These are phyloP conservation scores for Oreortyx pictus DNA, from an alignment of 2,797 vertebrate genomes.

Conservation along the genomic window DNA sequence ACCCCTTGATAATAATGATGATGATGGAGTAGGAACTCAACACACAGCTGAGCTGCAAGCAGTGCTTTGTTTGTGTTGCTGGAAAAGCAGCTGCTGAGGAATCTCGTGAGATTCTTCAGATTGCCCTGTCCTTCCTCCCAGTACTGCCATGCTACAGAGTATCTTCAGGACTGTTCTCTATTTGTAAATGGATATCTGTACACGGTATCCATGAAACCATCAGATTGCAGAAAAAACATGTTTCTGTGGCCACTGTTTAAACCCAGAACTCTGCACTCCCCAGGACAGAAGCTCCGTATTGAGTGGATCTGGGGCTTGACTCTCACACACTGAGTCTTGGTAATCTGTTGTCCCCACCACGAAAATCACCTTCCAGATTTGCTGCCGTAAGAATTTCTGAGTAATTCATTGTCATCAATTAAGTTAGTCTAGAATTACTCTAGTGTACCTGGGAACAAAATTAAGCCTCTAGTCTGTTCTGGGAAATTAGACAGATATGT, in stretches of 20 bases:
- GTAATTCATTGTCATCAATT: slow-evolving; percentile 56
- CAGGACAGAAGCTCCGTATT: not conserved
- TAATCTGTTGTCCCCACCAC: not conserved
- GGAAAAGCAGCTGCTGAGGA: slow-evolving; percentile 31
- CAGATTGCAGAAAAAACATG: not conserved
- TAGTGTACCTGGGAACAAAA: slow-evolving; percentile 57
- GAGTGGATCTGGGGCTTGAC: not conserved
- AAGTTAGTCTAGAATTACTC: slow-evolving; percentile 60
- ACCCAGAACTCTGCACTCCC: not conserved
- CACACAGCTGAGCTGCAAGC: slow-evolving; percentile 11
- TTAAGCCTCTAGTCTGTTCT: slow-evolving; percentile 59
- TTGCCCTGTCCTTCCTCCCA: not conserved
- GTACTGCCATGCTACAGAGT: not conserved
- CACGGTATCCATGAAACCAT: not conserved
- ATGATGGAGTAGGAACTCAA: not conserved
- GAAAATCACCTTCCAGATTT: slow-evolving; percentile 41
- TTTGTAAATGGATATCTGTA: not conserved
- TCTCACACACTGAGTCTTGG: not conserved
- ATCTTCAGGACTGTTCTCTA: not conserved
- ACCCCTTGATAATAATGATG: not conserved
- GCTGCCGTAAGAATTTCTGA: slow-evolving; percentile 24
- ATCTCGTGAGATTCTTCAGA: not conserved
- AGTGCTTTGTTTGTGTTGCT: not conserved
- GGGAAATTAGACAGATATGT: slow-evolving; percentile 59
- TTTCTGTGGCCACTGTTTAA: not conserved